Base-by-base conservation (phyloP, 2,113 vertebrate species). In the Holacanthus passer region DNA sequence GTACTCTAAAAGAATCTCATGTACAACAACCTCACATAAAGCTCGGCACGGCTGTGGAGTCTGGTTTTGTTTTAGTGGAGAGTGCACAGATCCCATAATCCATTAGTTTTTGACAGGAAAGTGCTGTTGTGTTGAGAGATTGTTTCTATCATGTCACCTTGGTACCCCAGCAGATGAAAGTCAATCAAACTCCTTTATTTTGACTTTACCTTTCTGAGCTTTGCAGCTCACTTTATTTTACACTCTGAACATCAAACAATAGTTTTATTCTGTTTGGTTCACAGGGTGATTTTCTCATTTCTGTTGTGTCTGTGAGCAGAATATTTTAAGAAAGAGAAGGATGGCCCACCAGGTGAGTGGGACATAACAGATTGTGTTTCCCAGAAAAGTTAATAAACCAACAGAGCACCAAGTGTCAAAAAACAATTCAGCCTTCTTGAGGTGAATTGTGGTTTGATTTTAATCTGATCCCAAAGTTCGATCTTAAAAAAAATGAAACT, bases 241-340 rank as follows among this genome's bases (percentile, higher is more conserved):
- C 71, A 53, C 62, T 59, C 77, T 66, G n/a, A 76, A 47, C 58
- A 24, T 50, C 1, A 43, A 58, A 63, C 43, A n/a, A 50, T 72
- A 53, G 58, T 77, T 64, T 52, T 41, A 59, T 68, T 55, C 60
- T 48, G 50, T 68, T 35, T n/a, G 32, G 39, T 37, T 24, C 62
- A 77, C 60, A 64, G 79, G 27, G 78, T 62, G 62, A 66, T 86
- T 86, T 81, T 81, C 73, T 81, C 68, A 48, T 73, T 56, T 86
- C 41, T 13, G 35, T 4, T 47, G 56, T 60, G 50, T 47, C 41
- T 70, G 60, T 66, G 68, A 68, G 69, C 48, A 59, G 74, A 78
- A 67, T 84, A 60, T 67, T 58, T 65, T 24, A 39, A 48, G 31
- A 20, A 24, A 31, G 14, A 77, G 29, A 63, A n/a, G 5, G 22